Base-by-base conservation (phyloP, 53 echinoderm and acorn worm genomes). In the Actinopyga echinites region DNA sequence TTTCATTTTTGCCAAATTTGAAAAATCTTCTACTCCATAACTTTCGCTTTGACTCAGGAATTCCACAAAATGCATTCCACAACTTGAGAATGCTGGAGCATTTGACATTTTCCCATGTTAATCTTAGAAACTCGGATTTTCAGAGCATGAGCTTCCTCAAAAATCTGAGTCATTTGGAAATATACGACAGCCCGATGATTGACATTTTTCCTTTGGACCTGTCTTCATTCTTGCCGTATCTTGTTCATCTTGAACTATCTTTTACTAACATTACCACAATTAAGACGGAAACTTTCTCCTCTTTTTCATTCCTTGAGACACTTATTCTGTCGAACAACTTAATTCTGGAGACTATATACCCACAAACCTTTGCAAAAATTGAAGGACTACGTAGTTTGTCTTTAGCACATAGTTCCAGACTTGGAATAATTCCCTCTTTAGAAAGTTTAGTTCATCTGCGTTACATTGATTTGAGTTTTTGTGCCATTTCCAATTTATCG, bases 31-130 rank as follows among this genome's bases (percentile, higher is more conserved):
- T 75, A 24, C 32, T 75, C 30, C 29, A 17, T 8, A 75, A 30
- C 23, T 75, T 75, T 22, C 8, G 3, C 8, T 75, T 75, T 21
- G 43, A 26, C 25, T 44, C 30, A 1, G 77, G 55, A 24, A 56
- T 75, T 54, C 77, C 77, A 30, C 28, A 75, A 54, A 75, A 75
- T 56, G 77, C 77, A 25, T 75, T 75, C 24, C 77, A 45, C 10
- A 21, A 75, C 19, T 17, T 56, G 10, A 8, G 17, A 22, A 17
- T 1, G 4, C 53, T 75, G 30, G 6, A 75, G 13, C 49, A 52
- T 28, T 30, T 75, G 15, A 30, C 26, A 30, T 75, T 75, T 54
- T 24, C 15, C 1, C 29, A 28, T 56, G 56, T 75, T 30, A 56
- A 28, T 49, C 29, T 75, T 30, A 52, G 29, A 25, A 75, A 75